Evolutionary conservation across 2,113 vertebrate genomes (phyloP), one percentile per base, ranked within the genome.

Genomic region (Trichechus manatus): DNA sequence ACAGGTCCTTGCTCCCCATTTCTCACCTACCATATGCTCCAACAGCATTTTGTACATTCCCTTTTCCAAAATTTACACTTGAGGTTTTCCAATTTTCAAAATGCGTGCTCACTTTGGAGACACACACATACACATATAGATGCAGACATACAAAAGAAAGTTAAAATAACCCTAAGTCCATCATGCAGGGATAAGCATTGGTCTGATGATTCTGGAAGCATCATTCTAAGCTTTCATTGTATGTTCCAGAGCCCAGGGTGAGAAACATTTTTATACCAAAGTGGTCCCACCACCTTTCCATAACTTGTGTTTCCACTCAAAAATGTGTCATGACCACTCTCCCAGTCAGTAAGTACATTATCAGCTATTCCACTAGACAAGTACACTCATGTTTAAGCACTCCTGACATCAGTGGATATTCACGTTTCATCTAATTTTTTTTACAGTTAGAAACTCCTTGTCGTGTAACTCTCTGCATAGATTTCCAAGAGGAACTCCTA

Each of bases 401-500:
- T 59, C 17, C 36, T 25, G 36, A 19, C 15, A 91, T 61, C 36
- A 64, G 56, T 29, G 15, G 42, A 19, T 75, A 91, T n/a, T 96
- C 79, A 70, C n/a, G 5, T 44, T 95, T 87, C 77, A 86, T 72
- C 47, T 78, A 72, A 77, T 39, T 39, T 91, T 90, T 85, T 81
- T 64, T 68, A 82, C 22, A 79, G 36, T 87, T 70, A 84, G 8
- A 66, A 23, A 87, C 42, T 81, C 56, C 63, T 7, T 64, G 10
- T 66, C 36, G 2, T 82, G 81, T 89, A 93, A 80, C 23, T 7
- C 13, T 77, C 72, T 72, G n/a, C 59, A 75, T 0, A 63, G 39
- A 96, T 68, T 56, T 93, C 74, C 56, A 93, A 96, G 91, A 84
- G 36, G 15, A 87, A 80, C 50, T 36, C 36, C 50, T 64, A 80